Conservation (phyloP, 2,797 vertebrate species). For the Poecilia velifera region DNA sequence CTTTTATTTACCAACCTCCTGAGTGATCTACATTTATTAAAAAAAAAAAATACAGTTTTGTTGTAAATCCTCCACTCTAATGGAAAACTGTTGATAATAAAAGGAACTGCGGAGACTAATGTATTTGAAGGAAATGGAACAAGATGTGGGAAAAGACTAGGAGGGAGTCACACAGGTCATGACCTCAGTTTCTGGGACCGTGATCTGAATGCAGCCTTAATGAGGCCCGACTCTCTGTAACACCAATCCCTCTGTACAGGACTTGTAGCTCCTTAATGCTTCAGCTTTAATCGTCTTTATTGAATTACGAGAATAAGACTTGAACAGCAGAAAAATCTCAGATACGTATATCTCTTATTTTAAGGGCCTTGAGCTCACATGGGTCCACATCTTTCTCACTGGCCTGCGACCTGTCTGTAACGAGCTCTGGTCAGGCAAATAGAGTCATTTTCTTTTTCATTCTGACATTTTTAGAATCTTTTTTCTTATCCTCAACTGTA, state of each 20-base stretch:
- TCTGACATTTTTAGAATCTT: neutral
- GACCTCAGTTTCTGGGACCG: constrained; percentile 52
- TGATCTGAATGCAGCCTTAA: constrained; percentile 29
- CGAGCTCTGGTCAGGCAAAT: constrained; percentile 13
- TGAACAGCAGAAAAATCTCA: constrained; percentile 11
- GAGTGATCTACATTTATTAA: neutral
- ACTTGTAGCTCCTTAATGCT: neutral
- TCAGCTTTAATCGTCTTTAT: constrained; percentile 8
- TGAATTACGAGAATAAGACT: constrained; percentile 1
- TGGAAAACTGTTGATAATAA: constrained; percentile 9
- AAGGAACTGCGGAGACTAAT: constrained; percentile 2
- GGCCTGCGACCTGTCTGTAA: constrained; percentile 39
- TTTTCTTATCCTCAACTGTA: constrained; percentile 44
- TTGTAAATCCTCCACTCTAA: neutral
- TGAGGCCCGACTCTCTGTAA: constrained; percentile 26
- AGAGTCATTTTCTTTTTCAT: constrained; percentile 49
- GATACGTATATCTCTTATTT: constrained; percentile 24
- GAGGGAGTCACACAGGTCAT: constrained; percentile 34
- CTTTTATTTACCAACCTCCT: neutral
- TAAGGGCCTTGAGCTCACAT: constrained; percentile 9
- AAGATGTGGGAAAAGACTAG: constrained; percentile 57
- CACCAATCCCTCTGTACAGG: constrained; percentile 17
- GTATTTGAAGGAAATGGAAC: constrained; percentile 63
- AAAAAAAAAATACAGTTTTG: neutral
- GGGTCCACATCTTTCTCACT: constrained; percentile 5